Percentiles rank a stretch among this genome's conserved stretches.
Evolutionary conservation across 1,140 invertebrate genomes (phyloP).

Genomic region (Bombus affinis): DNA sequence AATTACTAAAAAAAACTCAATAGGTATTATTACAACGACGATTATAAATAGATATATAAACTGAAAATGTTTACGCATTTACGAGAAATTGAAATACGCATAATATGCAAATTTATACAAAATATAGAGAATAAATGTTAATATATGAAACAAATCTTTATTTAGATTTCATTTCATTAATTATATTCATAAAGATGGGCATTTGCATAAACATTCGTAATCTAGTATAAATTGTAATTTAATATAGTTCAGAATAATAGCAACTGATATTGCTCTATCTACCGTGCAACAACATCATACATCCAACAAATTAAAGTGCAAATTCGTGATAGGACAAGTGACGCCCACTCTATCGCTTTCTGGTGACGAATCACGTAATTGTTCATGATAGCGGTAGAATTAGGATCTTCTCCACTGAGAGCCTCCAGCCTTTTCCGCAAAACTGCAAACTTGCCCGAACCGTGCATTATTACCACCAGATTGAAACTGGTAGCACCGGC

Average conservation of each 20-base stretch:
- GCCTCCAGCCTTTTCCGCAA: constrained; percentile 58
- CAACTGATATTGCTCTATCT: neutral
- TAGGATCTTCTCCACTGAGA: constrained; percentile 45
- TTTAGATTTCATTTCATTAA: no score
- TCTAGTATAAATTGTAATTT: no score
- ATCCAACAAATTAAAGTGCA: neutral
- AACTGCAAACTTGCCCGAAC: constrained; percentile 69
- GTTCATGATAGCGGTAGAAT: constrained; percentile 3
- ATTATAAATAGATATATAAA: no score
- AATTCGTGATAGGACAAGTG: neutral
- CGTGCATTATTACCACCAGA: constrained; percentile 67
- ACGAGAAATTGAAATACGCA: neutral
- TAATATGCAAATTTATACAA: neutral
- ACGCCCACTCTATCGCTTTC: constrained; percentile 66
- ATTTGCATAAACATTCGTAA: no score
- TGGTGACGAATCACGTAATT: constrained; percentile 67
- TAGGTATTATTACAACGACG: neutral
- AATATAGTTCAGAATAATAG: no score
- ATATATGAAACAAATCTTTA: no score
- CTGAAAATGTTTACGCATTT: neutral
- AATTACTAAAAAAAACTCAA: neutral
- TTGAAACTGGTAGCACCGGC: constrained; percentile 65
- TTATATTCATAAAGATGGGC: no score
- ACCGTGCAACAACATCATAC: neutral
- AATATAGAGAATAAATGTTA: neutral